Evolutionary conservation across 2,888 invertebrate species (phyloP).

Genomic region (Ditula angustiorana): DNA sequence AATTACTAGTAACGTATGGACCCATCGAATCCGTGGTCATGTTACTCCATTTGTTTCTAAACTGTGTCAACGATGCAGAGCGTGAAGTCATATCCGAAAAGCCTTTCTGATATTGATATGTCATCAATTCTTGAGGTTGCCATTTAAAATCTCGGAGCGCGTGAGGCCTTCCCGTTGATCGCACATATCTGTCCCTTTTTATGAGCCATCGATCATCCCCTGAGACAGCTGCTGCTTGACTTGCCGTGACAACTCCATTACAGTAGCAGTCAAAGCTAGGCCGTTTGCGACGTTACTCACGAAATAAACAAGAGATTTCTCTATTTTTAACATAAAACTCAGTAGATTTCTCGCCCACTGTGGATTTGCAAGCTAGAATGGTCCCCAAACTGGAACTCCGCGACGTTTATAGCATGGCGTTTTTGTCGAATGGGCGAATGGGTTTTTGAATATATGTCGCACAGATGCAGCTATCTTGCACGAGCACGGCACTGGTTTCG

Average conservation of each 20-base stretch:
- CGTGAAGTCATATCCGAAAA: not conserved
- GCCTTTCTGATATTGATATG: conserved; percentile 13
- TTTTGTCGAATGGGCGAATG: no score
- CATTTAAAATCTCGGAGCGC: conserved; percentile 11
- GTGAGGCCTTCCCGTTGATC: conserved; percentile 1
- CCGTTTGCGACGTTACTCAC: not conserved
- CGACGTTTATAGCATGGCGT: no score
- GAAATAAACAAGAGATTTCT: no score
- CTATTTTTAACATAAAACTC: no score
- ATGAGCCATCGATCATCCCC: conserved; percentile 12
- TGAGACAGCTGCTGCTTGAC: conserved; percentile 15
- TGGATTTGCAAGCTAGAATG: no score
- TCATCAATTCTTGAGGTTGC: conserved; percentile 17
- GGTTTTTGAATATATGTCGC: no score
- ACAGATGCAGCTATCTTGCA: no score
- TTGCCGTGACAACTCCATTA: conserved; percentile 21
- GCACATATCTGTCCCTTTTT: conserved; percentile 21
- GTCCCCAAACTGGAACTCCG: no score
- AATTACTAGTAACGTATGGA: no score
- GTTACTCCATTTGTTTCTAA: not conserved
- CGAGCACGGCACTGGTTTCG: no score
- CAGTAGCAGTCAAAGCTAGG: not conserved
- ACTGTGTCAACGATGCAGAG: not conserved
- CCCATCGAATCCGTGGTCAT: no score
- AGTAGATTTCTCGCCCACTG: no score